These are phyloP conservation scores for Phragmatobia fuliginosa DNA, from an alignment of 2,888 invertebrate genomes.

Conservation along the genomic window DNA sequence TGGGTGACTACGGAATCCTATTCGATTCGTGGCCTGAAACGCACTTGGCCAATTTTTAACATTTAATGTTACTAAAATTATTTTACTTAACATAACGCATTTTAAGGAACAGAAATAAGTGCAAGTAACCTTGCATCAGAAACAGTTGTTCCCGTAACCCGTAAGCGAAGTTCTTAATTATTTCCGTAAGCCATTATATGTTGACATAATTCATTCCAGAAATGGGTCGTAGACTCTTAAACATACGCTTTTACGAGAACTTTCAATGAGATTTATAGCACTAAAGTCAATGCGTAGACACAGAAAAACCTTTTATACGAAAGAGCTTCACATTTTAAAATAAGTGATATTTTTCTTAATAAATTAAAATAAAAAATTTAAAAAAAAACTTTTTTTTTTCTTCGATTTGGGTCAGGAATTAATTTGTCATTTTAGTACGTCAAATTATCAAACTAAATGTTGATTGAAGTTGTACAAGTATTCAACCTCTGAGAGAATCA, in stretches of 20 bases:
- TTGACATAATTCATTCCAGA: conserved; percentile 2
- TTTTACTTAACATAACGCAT: not conserved
- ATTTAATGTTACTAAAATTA: not conserved
- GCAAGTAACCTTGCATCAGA: not conserved
- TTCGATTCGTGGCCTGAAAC: too few species aligned
- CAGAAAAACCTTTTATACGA: not conserved
- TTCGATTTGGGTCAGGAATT: too few species aligned
- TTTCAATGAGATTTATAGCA: not conserved
- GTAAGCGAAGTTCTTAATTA: not conserved
- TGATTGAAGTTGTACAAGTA: not conserved
- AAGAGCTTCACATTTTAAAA: not conserved
- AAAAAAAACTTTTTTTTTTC: not conserved
- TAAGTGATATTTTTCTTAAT: not conserved
- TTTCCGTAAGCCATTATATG: conserved; percentile 2
- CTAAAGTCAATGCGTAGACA: not conserved
- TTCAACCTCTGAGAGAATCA: not conserved
- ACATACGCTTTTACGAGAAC: not conserved
- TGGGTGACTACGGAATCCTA: too few species aligned
- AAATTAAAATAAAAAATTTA: not conserved
- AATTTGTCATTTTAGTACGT: too few species aligned
- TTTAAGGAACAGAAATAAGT: not conserved
- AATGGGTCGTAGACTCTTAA: conserved; percentile 2
- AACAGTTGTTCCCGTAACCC: not conserved
- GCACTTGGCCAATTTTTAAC: too few species aligned
- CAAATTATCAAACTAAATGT: not conserved